Evolutionary conservation across 37 sponge, comb jelly and placozoan species (phyloP).

Genomic region (Theonella swinhoei): DNA sequence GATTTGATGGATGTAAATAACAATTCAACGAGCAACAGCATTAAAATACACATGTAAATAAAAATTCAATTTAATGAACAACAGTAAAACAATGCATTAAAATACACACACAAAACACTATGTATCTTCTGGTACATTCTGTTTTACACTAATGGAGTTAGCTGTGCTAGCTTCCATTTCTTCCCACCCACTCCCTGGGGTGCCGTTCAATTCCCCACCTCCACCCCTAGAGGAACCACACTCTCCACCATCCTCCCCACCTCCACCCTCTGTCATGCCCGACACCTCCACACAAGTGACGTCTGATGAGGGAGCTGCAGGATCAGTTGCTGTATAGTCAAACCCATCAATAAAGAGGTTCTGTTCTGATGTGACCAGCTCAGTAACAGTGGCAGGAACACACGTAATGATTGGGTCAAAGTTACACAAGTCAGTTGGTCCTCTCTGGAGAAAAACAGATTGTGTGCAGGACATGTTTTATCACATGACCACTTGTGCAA

Average conservation of each 20-base stretch:
- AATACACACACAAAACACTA: too few relatives aligned
- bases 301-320: neutral
- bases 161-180: neutral
- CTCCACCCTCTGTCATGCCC: too few relatives aligned
- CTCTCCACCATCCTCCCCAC: neutral
- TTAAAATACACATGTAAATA: too few relatives aligned
- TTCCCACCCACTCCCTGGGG: neutral
- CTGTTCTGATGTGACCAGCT: slow-evolving; percentile 31
- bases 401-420: slow-evolving; percentile 44
- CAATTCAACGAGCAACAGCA: too few relatives aligned
- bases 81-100: too few relatives aligned
- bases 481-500: too few relatives aligned
- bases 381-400: slow-evolving; percentile 43
- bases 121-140: too few relatives aligned
- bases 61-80: too few relatives aligned
- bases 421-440: slow-evolving; percentile 59
- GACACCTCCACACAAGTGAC: too few relatives aligned
- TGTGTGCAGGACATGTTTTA: neutral
- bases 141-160: too few relatives aligned
- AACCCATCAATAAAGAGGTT: slow-evolving; percentile 39
- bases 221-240: neutral
- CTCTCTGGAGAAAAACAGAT: slow-evolving; percentile 16
- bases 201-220: neutral
- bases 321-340: slow-evolving; percentile 14
- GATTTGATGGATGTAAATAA: too few relatives aligned